These are phyloP conservation scores for Paratrypauchen microcephalus DNA, from an alignment of 2,797 vertebrate genomes.

Conservation along the genomic window DNA sequence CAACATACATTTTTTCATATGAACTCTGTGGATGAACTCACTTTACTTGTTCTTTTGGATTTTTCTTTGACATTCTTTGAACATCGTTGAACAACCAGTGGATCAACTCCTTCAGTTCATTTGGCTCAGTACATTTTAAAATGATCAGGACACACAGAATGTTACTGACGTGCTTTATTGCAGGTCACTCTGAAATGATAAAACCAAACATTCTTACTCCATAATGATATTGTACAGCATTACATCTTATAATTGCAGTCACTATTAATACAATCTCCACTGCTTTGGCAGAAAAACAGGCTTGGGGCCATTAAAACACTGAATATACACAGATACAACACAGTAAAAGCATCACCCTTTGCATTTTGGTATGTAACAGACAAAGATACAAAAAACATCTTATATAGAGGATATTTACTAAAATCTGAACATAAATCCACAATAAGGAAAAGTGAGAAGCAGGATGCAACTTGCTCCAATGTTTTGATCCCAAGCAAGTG, in stretches of 20 bases:
- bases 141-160: neutral
- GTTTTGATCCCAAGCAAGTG: slow-evolving; percentile 36
- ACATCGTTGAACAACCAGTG: no score
- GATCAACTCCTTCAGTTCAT: neutral
- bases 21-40: no score
- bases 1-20: no score
- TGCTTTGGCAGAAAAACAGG: slow-evolving; percentile 38
- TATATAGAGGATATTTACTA: slow-evolving; percentile 37
- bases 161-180: slow-evolving; percentile 55
- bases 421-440: slow-evolving; percentile 15
- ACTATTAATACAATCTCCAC: slow-evolving; percentile 12
- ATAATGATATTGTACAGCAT: slow-evolving; percentile 23
- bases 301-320: slow-evolving; percentile 26
- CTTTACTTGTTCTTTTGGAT: no score
- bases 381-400: slow-evolving; percentile 18
- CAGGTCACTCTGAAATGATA: slow-evolving; percentile 56
- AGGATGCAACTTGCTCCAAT: neutral
- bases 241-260: slow-evolving; percentile 15
- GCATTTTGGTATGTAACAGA: slow-evolving; percentile 39
- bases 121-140: neutral
- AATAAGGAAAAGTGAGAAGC: slow-evolving; percentile 7
- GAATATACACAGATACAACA: slow-evolving; percentile 32
- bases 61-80: no score
- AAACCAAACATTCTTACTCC: slow-evolving; percentile 39
- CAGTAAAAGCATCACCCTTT: slow-evolving; percentile 25